These are phyloP conservation scores for Furnarius figulus DNA, from an alignment of 2,113 vertebrate species.

Conservation along the genomic window DNA sequence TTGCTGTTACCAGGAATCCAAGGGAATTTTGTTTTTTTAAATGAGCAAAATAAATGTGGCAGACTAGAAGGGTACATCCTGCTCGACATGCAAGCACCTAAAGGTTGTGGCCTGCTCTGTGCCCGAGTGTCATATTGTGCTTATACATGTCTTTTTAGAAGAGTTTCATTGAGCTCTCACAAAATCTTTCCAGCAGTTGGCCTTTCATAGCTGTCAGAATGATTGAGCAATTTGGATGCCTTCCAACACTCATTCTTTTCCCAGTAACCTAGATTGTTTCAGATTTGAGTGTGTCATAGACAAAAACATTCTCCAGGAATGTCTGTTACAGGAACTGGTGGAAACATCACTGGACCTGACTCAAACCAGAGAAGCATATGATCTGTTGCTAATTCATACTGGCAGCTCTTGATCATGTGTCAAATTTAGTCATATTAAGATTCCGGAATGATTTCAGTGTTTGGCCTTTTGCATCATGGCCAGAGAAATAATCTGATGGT, in stretches of 20 bases:
- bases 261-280: slow-evolving; percentile 4
- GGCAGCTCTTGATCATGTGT: not conserved
- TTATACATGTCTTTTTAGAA: not conserved
- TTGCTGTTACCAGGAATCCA: not conserved
- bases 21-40: not conserved
- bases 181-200: not conserved
- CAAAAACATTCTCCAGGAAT: not conserved
- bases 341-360: not conserved
- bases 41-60: not conserved
- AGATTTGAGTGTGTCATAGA: not conserved
- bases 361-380: not conserved
- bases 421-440: not conserved
- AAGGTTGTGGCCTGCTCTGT: not conserved
- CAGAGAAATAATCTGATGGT: not conserved
- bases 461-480: not conserved
- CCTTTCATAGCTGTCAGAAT: not conserved
- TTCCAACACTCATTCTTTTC: slow-evolving; percentile 31
- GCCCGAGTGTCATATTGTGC: not conserved
- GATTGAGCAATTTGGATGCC: not conserved
- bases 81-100: not conserved
- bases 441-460: not conserved
- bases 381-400: not conserved
- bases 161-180: not conserved
- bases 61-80: not conserved
- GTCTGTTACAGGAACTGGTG: not conserved